Percentiles rank a stretch among this genome's conserved stretches.
Evolutionary conservation across 2,888 invertebrate species (phyloP).

Genomic region (Drosophila mettleri): DNA sequence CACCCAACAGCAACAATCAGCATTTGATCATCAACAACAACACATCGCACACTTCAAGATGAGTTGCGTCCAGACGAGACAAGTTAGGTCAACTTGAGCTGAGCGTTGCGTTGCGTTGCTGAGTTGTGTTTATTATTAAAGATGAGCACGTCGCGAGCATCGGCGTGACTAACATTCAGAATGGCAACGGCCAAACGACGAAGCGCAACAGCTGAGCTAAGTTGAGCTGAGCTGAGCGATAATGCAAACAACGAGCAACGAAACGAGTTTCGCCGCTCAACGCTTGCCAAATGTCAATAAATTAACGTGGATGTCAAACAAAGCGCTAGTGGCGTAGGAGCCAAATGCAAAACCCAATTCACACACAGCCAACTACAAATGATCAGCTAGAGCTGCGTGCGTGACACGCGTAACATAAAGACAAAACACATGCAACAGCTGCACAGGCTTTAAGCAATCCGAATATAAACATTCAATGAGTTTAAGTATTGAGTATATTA

Average conservation of each 20-base stretch:
- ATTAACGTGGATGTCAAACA: slow-evolving; percentile 65
- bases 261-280: slow-evolving; percentile 66
- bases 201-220: slow-evolving; percentile 63
- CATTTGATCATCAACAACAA: slow-evolving; percentile 21
- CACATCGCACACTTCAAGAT: slow-evolving; percentile 27
- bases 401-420: slow-evolving; percentile 13
- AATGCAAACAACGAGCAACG: slow-evolving; percentile 45
- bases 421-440: slow-evolving; percentile 9
- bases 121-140: slow-evolving; percentile 56
- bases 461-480: neutral
- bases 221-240: slow-evolving; percentile 46
- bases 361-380: slow-evolving; percentile 28
- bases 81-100: slow-evolving; percentile 11
- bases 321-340: slow-evolving; percentile 67
- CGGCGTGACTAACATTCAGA: slow-evolving; percentile 63
- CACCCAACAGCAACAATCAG: slow-evolving; percentile 45
- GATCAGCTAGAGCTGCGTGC: slow-evolving; percentile 9
- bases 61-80: slow-evolving; percentile 15
- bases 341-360: slow-evolving; percentile 42
- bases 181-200: slow-evolving; percentile 31
- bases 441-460: neutral
- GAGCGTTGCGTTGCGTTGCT: slow-evolving; percentile 19
- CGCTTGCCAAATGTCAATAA: slow-evolving; percentile 78
- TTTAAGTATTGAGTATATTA: neutral
- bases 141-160: slow-evolving; percentile 58